These are phyloP conservation scores for Toxostoma redivivum DNA, from an alignment of 2,113 vertebrate species.

Conservation along the genomic window DNA sequence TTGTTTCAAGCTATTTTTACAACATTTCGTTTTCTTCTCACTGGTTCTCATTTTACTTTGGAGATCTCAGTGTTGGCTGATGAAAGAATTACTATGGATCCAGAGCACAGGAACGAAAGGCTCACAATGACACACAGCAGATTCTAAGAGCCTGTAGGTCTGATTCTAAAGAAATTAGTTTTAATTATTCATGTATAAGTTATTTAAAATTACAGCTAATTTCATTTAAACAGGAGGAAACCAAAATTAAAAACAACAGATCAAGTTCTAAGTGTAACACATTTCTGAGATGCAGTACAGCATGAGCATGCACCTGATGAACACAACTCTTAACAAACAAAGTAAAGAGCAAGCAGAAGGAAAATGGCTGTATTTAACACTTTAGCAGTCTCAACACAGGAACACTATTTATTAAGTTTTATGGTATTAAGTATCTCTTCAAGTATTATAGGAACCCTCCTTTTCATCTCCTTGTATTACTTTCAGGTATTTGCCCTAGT, in stretches of 20 bases:
- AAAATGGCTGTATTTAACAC: background rate
- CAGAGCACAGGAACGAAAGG: background rate
- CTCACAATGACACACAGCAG: background rate
- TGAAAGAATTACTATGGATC: background rate
- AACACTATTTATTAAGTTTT: background rate
- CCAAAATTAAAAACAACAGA: background rate
- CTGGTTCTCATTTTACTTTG: background rate
- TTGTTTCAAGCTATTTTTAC: constrained; percentile 38
- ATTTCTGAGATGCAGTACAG: background rate
- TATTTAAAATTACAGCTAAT: background rate
- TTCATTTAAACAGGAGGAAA: background rate
- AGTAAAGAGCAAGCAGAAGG: background rate
- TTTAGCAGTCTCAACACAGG: background rate
- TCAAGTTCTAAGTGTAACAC: background rate
- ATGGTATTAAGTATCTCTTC: background rate
- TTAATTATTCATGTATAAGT: background rate
- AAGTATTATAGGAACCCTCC: background rate
- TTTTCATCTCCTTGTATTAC: background rate
- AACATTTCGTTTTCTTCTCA: background rate
- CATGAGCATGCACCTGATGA: background rate
- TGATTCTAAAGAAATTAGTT: background rate
- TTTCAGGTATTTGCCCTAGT: background rate
- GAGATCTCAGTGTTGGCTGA: background rate
- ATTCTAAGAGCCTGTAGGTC: background rate
- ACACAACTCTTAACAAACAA: background rate